A percentile compares a stretch with the other conserved stretches of the same genome.
Conservation (phyloP, 2,888 invertebrate species). For the Drosophila mercatorum region DNA sequence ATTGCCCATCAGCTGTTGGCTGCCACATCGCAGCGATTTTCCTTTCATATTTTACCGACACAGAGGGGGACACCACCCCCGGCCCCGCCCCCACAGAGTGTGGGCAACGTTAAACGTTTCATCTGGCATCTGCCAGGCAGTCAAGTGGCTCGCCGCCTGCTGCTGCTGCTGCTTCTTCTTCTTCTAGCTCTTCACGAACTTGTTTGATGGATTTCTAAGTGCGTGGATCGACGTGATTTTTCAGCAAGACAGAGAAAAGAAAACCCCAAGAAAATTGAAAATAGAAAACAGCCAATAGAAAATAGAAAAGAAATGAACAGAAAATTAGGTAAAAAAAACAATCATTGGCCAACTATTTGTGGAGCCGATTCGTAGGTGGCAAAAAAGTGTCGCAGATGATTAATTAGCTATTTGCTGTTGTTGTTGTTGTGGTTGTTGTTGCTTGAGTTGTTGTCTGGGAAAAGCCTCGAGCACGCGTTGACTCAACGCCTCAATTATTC, state of each 20-base stretch:
- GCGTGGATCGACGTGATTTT: slow-evolving; percentile 68
- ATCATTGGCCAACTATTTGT: slow-evolving; percentile 45
- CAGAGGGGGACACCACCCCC: not conserved
- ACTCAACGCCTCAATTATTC: slow-evolving; percentile 71
- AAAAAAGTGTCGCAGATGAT: slow-evolving; percentile 57
- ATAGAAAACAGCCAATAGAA: slow-evolving; percentile 2
- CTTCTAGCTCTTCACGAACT: slow-evolving; percentile 17
- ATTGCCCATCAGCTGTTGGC: slow-evolving; percentile 30
- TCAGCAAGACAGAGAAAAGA: slow-evolving; percentile 6
- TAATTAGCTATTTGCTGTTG: slow-evolving; percentile 56
- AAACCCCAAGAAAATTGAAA: slow-evolving; percentile 1
- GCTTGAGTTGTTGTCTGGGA: slow-evolving; percentile 43
- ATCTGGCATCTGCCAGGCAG: slow-evolving; percentile 50
- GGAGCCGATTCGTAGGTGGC: slow-evolving; percentile 12
- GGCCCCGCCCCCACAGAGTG: not conserved
- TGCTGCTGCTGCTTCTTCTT: slow-evolving; percentile 14
- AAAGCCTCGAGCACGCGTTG: slow-evolving; percentile 66
- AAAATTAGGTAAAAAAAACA: slow-evolving; percentile 9
- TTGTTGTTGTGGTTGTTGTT: slow-evolving; percentile 1
- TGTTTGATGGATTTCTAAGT: slow-evolving; percentile 80
- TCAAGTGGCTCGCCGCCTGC: slow-evolving; percentile 33
- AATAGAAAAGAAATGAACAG: slow-evolving; percentile 3
- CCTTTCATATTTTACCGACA: slow-evolving; percentile 4
- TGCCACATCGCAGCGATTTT: slow-evolving; percentile 24
- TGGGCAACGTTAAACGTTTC: slow-evolving; percentile 44